Evolutionary conservation across 2,113 vertebrate genomes (phyloP).

Genomic region (Rhadina sibilatrix): DNA sequence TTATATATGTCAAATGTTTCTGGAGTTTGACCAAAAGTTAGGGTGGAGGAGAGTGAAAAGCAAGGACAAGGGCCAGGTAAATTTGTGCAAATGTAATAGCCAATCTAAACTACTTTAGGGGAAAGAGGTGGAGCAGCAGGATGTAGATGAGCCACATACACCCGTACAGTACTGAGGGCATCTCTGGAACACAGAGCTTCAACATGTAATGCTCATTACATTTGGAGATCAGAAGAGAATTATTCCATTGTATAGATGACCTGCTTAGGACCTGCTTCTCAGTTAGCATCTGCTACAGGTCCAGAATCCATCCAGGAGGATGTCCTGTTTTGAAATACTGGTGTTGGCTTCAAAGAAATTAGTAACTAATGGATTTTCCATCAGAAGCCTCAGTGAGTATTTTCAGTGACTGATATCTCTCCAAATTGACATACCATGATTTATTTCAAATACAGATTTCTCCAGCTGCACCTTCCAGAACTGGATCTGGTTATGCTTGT

Average conservation of each 20-base stretch:
- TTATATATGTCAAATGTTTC: neutral
- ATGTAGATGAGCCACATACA: neutral
- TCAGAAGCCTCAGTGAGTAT: neutral
- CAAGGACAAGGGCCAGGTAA: neutral
- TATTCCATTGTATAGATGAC: neutral
- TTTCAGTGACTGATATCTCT: neutral
- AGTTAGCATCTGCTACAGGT: neutral
- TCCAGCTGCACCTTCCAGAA: neutral
- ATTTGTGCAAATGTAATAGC: neutral
- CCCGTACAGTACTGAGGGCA: fast-evolving
- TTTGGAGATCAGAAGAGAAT: neutral
- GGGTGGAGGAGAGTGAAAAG: neutral
- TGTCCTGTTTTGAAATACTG: neutral
- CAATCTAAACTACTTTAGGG: neutral
- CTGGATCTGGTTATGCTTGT: neutral
- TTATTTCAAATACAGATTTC: neutral
- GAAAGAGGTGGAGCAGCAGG: neutral
- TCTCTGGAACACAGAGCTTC: neutral
- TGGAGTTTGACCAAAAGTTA: neutral
- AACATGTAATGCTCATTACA: neutral
- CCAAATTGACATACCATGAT: neutral
- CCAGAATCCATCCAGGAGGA: neutral
- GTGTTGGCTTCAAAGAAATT: neutral
- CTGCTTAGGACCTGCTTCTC: neutral
- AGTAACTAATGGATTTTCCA: neutral